Base-by-base conservation (phyloP, 2,113 vertebrate genomes). In the Chloropsis cyanopogon region DNA sequence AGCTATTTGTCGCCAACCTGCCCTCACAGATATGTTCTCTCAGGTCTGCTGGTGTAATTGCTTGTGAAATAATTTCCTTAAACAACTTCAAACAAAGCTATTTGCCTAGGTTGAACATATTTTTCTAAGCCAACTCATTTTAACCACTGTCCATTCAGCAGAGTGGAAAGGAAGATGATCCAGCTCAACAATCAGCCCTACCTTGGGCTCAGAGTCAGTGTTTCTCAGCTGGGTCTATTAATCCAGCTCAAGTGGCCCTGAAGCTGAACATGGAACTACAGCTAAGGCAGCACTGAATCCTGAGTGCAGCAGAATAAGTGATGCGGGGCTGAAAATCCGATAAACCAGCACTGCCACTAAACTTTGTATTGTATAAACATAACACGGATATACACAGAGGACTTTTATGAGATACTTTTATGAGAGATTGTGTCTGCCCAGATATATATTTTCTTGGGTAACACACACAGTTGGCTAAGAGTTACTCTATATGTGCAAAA, bases 141-240 rank as follows among this genome's bases (percentile, higher is more conserved):
- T 73, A 88, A 54, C 22, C 24, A 61, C 18, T 31, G 19, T 42
- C 46, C 14, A 33, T 39, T 79, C 46, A 61, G 52, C n/a, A 76
- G 57, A 28, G 47, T 28, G 11, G 56, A 86, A 66, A 20, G 18
- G 19, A n/a, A 82, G 14, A 18, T n/a, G n/a, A 57, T 63, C 26
- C 71, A 75, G n/a, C 14, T 57, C 47, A 61, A 7, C 12, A 14
- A 23, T 42, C 33, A 72, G 12, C 7, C 7, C 39, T 41, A 22
- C 12, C 19, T 42, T 12, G 13, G 5, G 14, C 26, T 50, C 26
- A 29, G 35, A 8, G 33, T 63, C 0, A 0, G 3, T 29, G 12
- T 71, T 91, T 76, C 66, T 82, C 44, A 77, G 29, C 41, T 84
- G 26, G 17, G 39, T 76, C 53, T 64, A 46, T 69, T 53, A 64